A percentile compares a stretch with the other conserved stretches of the same genome.
Conservation (phyloP, 2,888 invertebrate genomes). For the Linnaemya vulpina region DNA sequence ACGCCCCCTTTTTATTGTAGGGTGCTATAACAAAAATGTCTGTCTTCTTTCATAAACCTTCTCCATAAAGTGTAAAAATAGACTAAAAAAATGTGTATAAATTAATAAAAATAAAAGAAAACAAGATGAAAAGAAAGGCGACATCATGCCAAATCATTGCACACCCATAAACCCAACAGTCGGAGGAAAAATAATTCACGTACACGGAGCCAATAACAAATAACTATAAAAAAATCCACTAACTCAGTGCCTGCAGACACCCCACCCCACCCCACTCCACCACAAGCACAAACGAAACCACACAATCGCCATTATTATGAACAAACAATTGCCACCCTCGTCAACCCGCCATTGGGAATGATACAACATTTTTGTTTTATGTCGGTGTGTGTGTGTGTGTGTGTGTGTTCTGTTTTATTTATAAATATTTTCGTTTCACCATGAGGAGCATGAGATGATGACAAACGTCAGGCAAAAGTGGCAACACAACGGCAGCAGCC, state of each 20-base stretch:
- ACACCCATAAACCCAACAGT: slow-evolving; percentile 32
- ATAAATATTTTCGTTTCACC: slow-evolving; percentile 14
- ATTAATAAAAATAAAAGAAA: slow-evolving; percentile 33
- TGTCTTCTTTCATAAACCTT: slow-evolving; percentile 32
- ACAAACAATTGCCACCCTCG: slow-evolving; percentile 48
- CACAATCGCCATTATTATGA: slow-evolving; percentile 36
- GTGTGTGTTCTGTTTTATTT: slow-evolving; percentile 19
- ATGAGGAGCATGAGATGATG: slow-evolving; percentile 53
- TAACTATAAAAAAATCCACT: slow-evolving; percentile 6
- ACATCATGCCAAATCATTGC: slow-evolving; percentile 33
- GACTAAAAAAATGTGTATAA: slow-evolving; percentile 41
- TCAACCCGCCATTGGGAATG: slow-evolving; percentile 49
- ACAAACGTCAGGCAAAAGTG: slow-evolving; percentile 72
- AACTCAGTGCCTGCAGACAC: background rate
- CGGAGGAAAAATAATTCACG: slow-evolving; percentile 23
- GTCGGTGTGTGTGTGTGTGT: background rate
- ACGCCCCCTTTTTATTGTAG: background rate
- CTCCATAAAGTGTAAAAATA: slow-evolving; percentile 40
- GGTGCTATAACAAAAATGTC: background rate
- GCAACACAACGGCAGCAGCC: slow-evolving; percentile 77
- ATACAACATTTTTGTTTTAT: background rate
- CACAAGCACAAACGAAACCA: background rate
- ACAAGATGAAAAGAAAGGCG: slow-evolving; percentile 41
- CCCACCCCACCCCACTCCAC: background rate
- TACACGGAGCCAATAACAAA: slow-evolving; percentile 48